These are phyloP conservation scores for Nasonia longicornis DNA, from an alignment of 1,140 invertebrate species.

Conservation along the genomic window DNA sequence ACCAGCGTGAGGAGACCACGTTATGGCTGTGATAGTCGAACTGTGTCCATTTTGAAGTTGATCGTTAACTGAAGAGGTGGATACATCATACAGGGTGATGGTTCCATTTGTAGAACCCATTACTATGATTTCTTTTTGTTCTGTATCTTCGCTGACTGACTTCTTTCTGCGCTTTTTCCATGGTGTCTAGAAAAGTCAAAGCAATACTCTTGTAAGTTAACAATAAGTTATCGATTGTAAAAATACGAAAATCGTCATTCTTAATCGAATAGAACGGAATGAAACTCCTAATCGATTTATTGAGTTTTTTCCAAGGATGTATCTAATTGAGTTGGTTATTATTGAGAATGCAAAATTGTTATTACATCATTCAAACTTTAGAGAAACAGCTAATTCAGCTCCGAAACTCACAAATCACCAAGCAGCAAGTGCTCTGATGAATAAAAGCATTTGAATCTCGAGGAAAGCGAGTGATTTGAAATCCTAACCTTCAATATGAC, in stretches of 20 bases:
- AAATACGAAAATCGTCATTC: neutral
- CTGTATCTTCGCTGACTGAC: constrained; percentile 59
- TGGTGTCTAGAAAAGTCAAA: constrained; percentile 53
- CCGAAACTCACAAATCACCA: neutral
- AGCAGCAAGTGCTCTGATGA: neutral
- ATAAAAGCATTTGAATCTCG: neutral
- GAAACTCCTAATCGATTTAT: neutral
- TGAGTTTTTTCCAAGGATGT: neutral
- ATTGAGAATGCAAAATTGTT: neutral
- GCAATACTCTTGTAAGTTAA: neutral
- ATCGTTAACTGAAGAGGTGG: constrained; percentile 63
- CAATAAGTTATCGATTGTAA: neutral
- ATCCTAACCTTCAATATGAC: constrained; percentile 36
- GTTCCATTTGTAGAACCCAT: constrained; percentile 70
- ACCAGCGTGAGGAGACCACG: constrained; percentile 65
- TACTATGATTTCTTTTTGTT: constrained; percentile 65
- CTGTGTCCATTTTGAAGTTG: constrained; percentile 70
- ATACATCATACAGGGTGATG: constrained; percentile 68
- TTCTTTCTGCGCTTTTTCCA: constrained; percentile 67
- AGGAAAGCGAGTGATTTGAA: constrained; percentile 7
- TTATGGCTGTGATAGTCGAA: constrained; percentile 68
- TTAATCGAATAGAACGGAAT: neutral
- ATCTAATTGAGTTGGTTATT: neutral
- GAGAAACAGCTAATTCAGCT: neutral
- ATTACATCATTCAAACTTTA: neutral